A percentile compares a stretch with the other conserved stretches of the same genome.
These are phyloP conservation scores for Schizothorax lantsangensis DNA, from an alignment of 2,797 vertebrate genomes.

Conservation along the genomic window DNA sequence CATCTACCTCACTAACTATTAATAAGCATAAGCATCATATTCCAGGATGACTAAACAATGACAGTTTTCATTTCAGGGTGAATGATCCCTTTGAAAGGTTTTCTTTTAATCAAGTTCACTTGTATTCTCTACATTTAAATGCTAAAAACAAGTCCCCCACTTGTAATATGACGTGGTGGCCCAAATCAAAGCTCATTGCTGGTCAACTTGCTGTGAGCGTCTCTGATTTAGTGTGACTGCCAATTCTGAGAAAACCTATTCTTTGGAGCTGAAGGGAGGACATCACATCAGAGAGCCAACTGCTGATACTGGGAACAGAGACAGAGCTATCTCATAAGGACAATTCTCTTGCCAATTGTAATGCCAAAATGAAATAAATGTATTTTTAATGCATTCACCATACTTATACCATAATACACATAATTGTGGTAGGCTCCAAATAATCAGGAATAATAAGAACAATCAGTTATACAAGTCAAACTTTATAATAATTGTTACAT, in stretches of 20 bases:
- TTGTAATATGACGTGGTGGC: neutral
- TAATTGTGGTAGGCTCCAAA: no score
- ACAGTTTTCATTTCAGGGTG: no score
- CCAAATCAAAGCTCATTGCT: neutral
- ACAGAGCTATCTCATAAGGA: neutral
- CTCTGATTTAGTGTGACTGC: neutral
- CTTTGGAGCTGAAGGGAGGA: neutral
- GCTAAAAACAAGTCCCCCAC: neutral
- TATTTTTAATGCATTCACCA: neutral
- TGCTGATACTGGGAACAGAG: neutral
- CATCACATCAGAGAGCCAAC: neutral
- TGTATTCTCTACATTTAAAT: neutral
- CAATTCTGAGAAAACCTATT: neutral
- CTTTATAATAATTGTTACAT: neutral
- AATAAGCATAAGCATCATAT: no score
- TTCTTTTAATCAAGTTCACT: neutral
- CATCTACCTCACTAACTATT: no score
- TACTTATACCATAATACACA: neutral
- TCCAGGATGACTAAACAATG: no score
- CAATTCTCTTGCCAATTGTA: neutral
- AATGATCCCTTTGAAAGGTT: neutral
- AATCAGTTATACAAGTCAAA: neutral
- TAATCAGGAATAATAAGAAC: neutral
- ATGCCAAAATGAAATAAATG: neutral
- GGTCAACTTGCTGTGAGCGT: neutral